Evolutionary conservation across 2,113 vertebrate genomes (phyloP).

Genomic region (Syngnathus typhle): DNA sequence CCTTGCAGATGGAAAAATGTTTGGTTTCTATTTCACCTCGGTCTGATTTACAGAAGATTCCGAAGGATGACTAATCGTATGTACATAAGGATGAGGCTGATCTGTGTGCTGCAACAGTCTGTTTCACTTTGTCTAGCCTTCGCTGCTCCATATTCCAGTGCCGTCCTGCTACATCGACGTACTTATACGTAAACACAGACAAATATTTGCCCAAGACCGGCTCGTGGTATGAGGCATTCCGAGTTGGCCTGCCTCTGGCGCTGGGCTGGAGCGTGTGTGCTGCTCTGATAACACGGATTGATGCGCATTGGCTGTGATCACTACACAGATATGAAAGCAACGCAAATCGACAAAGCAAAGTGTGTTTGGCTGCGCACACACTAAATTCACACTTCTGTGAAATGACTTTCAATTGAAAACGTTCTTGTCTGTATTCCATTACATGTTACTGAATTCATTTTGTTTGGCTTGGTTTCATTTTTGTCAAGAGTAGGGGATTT

Average conservation of each 20-base stretch:
- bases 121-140: slow-evolving; percentile 27
- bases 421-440: neutral
- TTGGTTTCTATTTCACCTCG: slow-evolving; percentile 33
- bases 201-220: slow-evolving; percentile 18
- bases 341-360: neutral
- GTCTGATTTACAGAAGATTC: slow-evolving; percentile 27
- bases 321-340: neutral
- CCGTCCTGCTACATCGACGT: slow-evolving; percentile 22
- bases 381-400: neutral
- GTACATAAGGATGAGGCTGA: slow-evolving; percentile 18
- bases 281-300: slow-evolving; percentile 6
- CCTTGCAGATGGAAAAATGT: slow-evolving; percentile 43
- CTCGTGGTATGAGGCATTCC: neutral
- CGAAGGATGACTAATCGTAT: slow-evolving; percentile 23
- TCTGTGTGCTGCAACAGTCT: slow-evolving; percentile 5
- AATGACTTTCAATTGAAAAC: neutral
- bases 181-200: slow-evolving; percentile 15
- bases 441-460: neutral
- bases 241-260: neutral
- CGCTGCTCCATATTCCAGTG: slow-evolving; percentile 27
- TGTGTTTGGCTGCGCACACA: neutral
- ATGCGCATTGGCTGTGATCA: neutral
- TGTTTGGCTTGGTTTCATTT: neutral
- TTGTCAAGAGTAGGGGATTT: neutral
- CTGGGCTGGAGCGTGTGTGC: neutral